Evolutionary conservation across 2,113 vertebrate genomes (phyloP), one percentile per base, ranked within the genome.

Genomic region (Eretmochelys imbricata): DNA sequence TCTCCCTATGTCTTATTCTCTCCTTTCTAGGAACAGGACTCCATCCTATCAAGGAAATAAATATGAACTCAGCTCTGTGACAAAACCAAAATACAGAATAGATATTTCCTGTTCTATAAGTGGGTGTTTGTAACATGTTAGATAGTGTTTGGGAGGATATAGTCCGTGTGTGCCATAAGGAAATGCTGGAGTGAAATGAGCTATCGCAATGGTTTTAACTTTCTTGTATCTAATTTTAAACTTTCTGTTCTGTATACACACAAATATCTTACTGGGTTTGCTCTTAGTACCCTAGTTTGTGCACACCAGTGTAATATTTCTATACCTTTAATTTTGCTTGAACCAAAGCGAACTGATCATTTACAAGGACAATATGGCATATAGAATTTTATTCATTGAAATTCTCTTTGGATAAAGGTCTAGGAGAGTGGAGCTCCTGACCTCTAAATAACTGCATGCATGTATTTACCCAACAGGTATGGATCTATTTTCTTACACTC

Each of bases 321-420:
- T 85, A 88, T 94, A 91, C 76, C 84, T 89, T 90, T 91, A 92
- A 95, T 96, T 95, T 93, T 79, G 31, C 48, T 89, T 82, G 22
- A 57, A 72, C 93, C 51, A 96, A 95, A 95, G 59, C 17, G 4
- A 75, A 46, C 12, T 42, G 38, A 76, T 82, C 20, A 93, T 96
- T 92, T 92, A 81, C 89, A 89, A 62, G 55, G 92, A 75, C 76
- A 11, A 62, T n/a, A 53, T 53, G 86, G 84, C 91, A 82, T 53
- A 84, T 78, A 94, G 25, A 11, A 76, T 88, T 96, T 94, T 93
- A 84, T 94, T 95, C 96, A 95, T 90, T 96, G 62, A 17, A 49
- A 82, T 2, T 17, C 53, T 3, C 38, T 57, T 57, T 29, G 51
- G 1, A 35, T 82, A 19, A 88, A 90, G 49, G 38, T 24, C 76